phyloP scores from a whole-genome alignment of 2,888 invertebrate species.

The Drosophila subquinaria region DNA sequence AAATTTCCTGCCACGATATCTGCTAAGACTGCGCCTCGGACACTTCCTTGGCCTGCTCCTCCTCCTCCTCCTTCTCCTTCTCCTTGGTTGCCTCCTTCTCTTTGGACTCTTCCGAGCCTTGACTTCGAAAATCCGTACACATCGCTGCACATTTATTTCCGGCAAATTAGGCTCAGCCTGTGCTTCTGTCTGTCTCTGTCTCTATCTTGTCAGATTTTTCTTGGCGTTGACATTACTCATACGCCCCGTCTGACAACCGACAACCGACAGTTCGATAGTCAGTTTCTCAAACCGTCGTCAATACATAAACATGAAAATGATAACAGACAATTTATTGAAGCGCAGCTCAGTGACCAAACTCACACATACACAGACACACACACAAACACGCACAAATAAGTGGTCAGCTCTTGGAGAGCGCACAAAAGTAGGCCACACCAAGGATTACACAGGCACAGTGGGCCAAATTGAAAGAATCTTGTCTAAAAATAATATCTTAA shows the following conservation, averaged over 20 bases:
- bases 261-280: conserved; percentile 15
- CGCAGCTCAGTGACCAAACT: conserved; percentile 42
- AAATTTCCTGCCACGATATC: conserved; percentile 66
- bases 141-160: conserved; percentile 80
- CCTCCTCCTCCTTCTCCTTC: not conserved
- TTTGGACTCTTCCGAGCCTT: conserved; percentile 16
- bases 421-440: conserved; percentile 45
- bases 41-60: not conserved
- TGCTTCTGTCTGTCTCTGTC: not conserved
- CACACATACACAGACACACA: conserved; percentile 20
- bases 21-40: conserved; percentile 7
- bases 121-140: conserved; percentile 69
- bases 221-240: conserved; percentile 60
- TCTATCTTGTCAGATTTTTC: conserved; percentile 40
- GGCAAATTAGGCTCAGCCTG: conserved; percentile 72
- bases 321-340: conserved; percentile 79
- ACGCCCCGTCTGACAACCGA: conserved; percentile 41
- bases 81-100: not conserved
- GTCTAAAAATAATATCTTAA: too few species aligned
- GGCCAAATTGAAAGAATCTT: not conserved
- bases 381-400: conserved; percentile 34
- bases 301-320: conserved; percentile 77
- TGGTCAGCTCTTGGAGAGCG: conserved; percentile 24
- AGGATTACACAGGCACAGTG: conserved; percentile 34
- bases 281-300: conserved; percentile 64